phyloP scores from a whole-genome alignment of 2,888 invertebrate species.

The Melipona beecheii region DNA sequence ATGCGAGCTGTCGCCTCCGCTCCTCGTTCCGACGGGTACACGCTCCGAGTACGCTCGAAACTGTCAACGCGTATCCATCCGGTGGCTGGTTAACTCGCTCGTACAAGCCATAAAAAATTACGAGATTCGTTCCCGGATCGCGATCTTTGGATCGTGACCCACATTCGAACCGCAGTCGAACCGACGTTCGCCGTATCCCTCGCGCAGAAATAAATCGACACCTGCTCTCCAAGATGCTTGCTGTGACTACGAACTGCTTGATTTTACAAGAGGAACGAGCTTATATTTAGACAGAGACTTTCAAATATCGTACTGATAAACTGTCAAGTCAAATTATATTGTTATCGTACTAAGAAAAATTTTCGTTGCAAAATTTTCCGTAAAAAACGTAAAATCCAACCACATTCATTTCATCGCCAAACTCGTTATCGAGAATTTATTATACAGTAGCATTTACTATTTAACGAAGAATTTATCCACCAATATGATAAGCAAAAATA shows the following conservation, averaged over 20 bases:
- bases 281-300: neutral
- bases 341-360: too few species aligned
- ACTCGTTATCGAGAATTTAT: too few species aligned
- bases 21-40: constrained; percentile 21
- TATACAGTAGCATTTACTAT: too few species aligned
- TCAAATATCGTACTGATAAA: neutral
- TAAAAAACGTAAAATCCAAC: too few species aligned
- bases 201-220: neutral
- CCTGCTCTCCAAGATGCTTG: neutral
- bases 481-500: too few species aligned
- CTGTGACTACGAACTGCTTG: accelerated
- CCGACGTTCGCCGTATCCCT: neutral
- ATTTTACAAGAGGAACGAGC: neutral
- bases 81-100: constrained; percentile 47
- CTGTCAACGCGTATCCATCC: constrained; percentile 62
- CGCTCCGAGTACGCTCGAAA: constrained; percentile 49
- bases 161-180: neutral
- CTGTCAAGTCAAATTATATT: neutral
- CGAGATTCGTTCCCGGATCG: constrained; percentile 14
- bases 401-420: too few species aligned
- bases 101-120: constrained; percentile 53
- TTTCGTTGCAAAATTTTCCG: too few species aligned
- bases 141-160: constrained; percentile 25
- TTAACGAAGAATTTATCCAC: too few species aligned
- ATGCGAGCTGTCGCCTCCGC: constrained; percentile 55